Base-by-base conservation (phyloP, 2,113 vertebrate species). In the Nanorana parkeri region DNA sequence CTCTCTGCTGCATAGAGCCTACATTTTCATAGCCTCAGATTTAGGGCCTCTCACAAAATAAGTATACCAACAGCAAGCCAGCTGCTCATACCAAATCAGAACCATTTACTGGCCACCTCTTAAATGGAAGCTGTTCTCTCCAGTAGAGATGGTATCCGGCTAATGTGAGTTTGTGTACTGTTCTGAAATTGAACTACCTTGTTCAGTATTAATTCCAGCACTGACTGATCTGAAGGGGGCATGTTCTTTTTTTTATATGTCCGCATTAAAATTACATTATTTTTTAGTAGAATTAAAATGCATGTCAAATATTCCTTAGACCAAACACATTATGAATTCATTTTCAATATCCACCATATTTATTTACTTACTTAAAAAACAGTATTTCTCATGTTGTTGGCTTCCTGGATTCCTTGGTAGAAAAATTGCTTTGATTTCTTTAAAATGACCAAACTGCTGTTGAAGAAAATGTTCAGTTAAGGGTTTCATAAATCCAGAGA, bases 301-400 rank as follows among this genome's bases (percentile, higher is more conserved):
- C 63, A 65, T 16, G 24, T 3, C 5, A 24, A n/a, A 5, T 2
- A 3, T 26, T 16, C 26, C 17, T 23, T 24, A 24, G 26, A 20
- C 21, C 19, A 61, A 10, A n/a, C 1, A 21, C 17, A 10, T 23
- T 26, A 21, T 11, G 3, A 28, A 16, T 17, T 65, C 63, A 21
- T 4, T 24, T 28, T 36, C 8, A 36, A 4, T 65, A 8, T 10
- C 21, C 5, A 65, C 23, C 77, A 80, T 83, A 3, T 58, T 21
- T 24, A 36, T 24, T 71, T 36, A 93, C 95, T 94, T 87, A 98
- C 96, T 90, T 84, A 98, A 90, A 85, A 90, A 92, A 13, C 93
- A 93, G 69, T 94, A 93, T 78, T 82, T 91, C 77, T 85, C 80
- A 21, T 64, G 60, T 85, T 89, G 93, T 87, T 89, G 90, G 60